Percentiles rank a stretch among this genome's conserved stretches.
phyloP scores from a whole-genome alignment of 2,797 vertebrate species.

The Myotis findleyi region DNA sequence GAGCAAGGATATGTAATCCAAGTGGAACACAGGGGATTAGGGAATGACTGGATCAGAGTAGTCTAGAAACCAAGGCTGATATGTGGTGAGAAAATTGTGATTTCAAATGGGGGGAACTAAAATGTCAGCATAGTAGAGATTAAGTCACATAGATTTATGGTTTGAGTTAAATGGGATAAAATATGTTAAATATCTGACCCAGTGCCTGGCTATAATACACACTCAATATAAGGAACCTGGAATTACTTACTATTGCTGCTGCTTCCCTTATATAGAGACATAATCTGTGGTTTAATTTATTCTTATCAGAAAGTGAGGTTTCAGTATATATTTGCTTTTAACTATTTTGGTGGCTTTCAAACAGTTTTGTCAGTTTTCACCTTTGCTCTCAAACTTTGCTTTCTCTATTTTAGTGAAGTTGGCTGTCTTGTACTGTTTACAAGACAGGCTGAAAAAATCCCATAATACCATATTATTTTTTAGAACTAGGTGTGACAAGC shows the following conservation, averaged over 20 bases:
- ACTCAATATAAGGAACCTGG: not conserved
- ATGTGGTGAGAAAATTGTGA: not conserved
- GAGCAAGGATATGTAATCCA: not conserved
- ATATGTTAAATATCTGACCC: not conserved
- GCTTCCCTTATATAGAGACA: not conserved
- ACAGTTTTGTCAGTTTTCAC: constrained; percentile 45
- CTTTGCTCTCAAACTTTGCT: constrained; percentile 25
- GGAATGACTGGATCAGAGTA: not conserved
- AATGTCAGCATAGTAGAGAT: not conserved
- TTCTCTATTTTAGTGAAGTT: constrained; percentile 31
- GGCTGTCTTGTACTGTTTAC: not conserved
- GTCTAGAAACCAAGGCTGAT: constrained; percentile 4
- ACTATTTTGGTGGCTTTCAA: constrained; percentile 42
- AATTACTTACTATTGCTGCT: not conserved
- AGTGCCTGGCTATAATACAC: not conserved
- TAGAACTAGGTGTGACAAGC: not conserved
- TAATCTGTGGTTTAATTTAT: constrained; percentile 53
- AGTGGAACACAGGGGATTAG: not conserved
- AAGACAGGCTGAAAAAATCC: not conserved
- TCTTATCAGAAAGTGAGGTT: constrained; percentile 62
- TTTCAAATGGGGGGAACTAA: not conserved
- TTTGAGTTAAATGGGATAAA: not conserved
- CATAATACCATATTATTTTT: not conserved
- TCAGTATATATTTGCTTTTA: constrained; percentile 53
- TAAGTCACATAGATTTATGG: not conserved